phyloP scores from a whole-genome alignment of 1,140 invertebrate species.

The Lepidostoma basale region DNA sequence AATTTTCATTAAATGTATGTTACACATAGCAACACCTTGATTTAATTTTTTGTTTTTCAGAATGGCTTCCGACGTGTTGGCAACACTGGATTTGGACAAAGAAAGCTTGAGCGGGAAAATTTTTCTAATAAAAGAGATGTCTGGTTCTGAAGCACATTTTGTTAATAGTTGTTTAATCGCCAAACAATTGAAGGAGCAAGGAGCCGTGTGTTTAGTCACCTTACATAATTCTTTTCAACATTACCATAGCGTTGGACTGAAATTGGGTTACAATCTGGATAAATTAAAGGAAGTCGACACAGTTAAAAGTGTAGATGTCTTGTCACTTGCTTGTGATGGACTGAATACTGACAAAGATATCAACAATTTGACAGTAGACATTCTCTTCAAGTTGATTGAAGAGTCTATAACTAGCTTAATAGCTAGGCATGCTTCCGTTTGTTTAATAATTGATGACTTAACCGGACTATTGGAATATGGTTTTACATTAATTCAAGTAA shows the following conservation, averaged over 20 bases:
- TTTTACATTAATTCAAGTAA: conserved; percentile 59
- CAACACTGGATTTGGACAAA: conserved; percentile 66
- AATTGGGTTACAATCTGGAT: conserved; percentile 72
- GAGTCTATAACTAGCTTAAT: conserved; percentile 37
- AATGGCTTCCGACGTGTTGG: conserved; percentile 63
- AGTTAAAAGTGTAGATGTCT: conserved; percentile 63
- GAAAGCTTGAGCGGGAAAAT: conserved; percentile 62
- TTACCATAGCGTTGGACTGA: conserved; percentile 74
- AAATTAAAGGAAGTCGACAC: conserved; percentile 61
- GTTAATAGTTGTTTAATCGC: conserved; percentile 67
- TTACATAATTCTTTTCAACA: conserved; percentile 73
- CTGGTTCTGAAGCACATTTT: conserved; percentile 72
- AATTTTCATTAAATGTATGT: too few species aligned
- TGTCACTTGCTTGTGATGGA: conserved; percentile 58
- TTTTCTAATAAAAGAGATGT: conserved; percentile 70
- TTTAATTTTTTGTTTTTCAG: too few species aligned
- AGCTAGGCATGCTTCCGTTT: conserved; percentile 50
- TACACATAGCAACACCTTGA: too few species aligned
- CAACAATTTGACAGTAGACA: conserved; percentile 47
- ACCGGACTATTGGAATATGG: conserved; percentile 71
- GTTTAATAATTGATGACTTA: conserved; percentile 72
- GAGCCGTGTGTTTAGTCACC: conserved; percentile 66
- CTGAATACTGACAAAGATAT: conserved; percentile 51
- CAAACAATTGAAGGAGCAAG: conserved; percentile 63
- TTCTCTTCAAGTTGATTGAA: conserved; percentile 47